These are phyloP conservation scores for Trichogramma evanescens DNA, from an alignment of 2,888 invertebrate species.

Conservation along the genomic window DNA sequence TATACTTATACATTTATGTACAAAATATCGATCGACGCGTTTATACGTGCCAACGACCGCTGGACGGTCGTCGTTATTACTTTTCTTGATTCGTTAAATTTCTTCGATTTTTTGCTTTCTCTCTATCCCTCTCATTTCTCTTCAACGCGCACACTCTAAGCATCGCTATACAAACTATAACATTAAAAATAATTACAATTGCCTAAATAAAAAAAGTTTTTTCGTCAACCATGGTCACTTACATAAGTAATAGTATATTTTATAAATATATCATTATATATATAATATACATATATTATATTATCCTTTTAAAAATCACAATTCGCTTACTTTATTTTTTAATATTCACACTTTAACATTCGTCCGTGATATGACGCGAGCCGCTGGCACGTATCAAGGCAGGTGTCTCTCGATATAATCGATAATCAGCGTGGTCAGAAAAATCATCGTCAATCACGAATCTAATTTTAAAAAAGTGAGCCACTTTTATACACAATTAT, in stretches of 20 bases:
- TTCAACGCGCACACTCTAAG: conserved; percentile 1
- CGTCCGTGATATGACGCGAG: not conserved
- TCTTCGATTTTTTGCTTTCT: conserved; percentile 6
- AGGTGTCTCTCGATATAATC: conserved; percentile 8
- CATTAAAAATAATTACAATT: conserved; percentile 17
- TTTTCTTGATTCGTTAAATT: not conserved
- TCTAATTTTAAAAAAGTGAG: not conserved
- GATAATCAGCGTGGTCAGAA: not conserved
- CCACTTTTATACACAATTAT: not conserved
- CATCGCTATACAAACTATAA: conserved; percentile 17
- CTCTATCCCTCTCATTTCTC: not conserved
- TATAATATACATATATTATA: not conserved
- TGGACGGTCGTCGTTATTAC: conserved; percentile 2
- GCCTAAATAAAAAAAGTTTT: conserved; percentile 16
- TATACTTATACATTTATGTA: conserved; percentile 10
- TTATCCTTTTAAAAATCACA: conserved; percentile 14
- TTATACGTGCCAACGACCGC: conserved; percentile 19
- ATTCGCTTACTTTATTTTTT: conserved; percentile 11
- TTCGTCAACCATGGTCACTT: conserved; percentile 13
- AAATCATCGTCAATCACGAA: not conserved
- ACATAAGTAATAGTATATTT: conserved; percentile 3
- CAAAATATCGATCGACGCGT: conserved; percentile 14
- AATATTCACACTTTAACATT: conserved; percentile 5
- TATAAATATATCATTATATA: not conserved
- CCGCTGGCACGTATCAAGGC: conserved; percentile 21